These are phyloP conservation scores for Pollachius pollachius DNA, from an alignment of 2,113 vertebrate genomes.

Conservation along the genomic window DNA sequence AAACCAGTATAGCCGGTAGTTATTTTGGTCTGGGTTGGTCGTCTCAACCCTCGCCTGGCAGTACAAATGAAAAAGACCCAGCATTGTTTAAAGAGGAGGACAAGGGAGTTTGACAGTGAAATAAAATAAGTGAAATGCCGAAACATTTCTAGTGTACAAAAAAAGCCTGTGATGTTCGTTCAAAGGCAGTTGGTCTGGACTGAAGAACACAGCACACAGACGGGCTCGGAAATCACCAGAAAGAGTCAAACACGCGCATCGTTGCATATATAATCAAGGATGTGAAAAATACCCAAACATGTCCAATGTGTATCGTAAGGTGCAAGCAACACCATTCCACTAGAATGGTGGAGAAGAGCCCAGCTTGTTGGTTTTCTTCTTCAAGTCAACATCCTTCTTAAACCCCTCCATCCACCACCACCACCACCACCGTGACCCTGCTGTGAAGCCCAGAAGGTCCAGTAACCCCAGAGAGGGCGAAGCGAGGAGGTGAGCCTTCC, in stretches of 20 bases:
- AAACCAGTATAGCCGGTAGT: constrained; percentile 17
- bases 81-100: constrained; percentile 8
- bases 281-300: constrained; percentile 51
- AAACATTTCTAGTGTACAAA: constrained; percentile 62
- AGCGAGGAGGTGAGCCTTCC: neutral
- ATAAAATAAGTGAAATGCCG: constrained; percentile 45
- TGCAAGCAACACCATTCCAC: neutral
- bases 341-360: no score
- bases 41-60: no score
- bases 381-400: no score
- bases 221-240: constrained; percentile 12
- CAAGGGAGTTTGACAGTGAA: constrained; percentile 26
- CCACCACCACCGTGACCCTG: no score
- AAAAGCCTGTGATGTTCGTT: constrained; percentile 18
- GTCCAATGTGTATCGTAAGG: constrained; percentile 30
- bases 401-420: no score
- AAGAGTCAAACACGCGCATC: constrained; percentile 43
- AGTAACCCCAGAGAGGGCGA: neutral
- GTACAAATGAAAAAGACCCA: no score
- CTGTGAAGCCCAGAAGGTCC: no score
- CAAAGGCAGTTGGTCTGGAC: constrained; percentile 57
- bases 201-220: constrained; percentile 25
- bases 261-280: constrained; percentile 76
- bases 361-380: no score
- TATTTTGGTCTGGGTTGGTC: no score